Conservation (phyloP, 2,797 vertebrate genomes). For the Lepilemur septentrionalis region DNA sequence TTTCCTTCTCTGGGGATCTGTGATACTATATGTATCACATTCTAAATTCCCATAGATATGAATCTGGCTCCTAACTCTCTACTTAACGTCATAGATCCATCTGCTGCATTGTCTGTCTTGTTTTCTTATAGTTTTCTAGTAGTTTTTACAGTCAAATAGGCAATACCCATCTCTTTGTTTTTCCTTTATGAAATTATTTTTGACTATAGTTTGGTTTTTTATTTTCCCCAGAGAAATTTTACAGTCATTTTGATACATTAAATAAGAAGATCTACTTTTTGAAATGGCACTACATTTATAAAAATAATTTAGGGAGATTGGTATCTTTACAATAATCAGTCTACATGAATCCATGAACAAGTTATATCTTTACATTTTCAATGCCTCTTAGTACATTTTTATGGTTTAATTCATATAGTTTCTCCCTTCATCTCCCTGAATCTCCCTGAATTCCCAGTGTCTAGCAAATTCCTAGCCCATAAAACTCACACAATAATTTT, state of each 20-base stretch:
- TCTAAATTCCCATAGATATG: not conserved
- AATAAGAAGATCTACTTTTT: not conserved
- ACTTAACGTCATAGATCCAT: not conserved
- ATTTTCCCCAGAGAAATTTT: not conserved
- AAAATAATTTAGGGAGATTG: not conserved
- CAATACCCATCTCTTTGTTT: not conserved
- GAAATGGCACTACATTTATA: not conserved
- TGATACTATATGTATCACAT: not conserved
- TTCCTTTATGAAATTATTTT: conserved; percentile 23
- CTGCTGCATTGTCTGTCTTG: not conserved
- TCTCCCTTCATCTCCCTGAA: not conserved
- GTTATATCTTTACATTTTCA: not conserved
- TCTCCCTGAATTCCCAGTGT: not conserved
- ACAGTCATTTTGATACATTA: not conserved
- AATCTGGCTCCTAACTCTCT: not conserved
- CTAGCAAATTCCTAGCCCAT: not conserved
- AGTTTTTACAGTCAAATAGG: not conserved
- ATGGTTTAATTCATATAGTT: not conserved
- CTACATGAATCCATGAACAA: not conserved
- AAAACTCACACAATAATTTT: not conserved
- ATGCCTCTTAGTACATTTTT: not conserved
- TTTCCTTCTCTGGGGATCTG: not conserved
- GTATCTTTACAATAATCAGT: not conserved
- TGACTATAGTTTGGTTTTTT: not conserved
- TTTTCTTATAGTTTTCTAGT: not conserved